Evolutionary conservation across 2,113 vertebrate species (phyloP).

Genomic region (Lamprologus callipterus): DNA sequence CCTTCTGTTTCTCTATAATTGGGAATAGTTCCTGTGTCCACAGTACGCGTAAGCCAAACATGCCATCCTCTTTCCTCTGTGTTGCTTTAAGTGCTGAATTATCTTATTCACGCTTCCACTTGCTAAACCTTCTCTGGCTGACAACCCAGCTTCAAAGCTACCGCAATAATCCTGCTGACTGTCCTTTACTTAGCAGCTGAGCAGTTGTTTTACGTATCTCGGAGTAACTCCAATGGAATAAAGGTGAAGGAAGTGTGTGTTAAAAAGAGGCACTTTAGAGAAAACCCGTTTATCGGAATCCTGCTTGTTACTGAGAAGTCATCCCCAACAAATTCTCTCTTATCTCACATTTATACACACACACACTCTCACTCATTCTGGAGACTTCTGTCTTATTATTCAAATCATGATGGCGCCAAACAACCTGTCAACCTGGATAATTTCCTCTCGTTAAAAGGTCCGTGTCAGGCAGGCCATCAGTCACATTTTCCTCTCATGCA

Average conservation of each 20-base stretch:
- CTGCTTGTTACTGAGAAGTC: background rate
- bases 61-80: background rate
- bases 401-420: background rate
- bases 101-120: background rate
- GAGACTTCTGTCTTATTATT: background rate
- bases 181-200: background rate
- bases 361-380: background rate
- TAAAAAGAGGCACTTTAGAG: background rate
- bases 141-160: background rate
- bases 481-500: background rate
- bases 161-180: background rate
- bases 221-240: background rate
- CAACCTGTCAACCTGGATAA: background rate
- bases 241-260: background rate
- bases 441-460: constrained; percentile 27
- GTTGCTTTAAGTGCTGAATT: background rate
- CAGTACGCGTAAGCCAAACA: background rate
- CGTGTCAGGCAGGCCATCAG: constrained; percentile 13
- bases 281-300: background rate
- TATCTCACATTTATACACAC: background rate
- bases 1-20: background rate
- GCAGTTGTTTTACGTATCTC: background rate
- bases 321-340: background rate
- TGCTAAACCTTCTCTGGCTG: background rate
- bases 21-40: background rate